Evolutionary conservation across 2,797 vertebrate species (phyloP), one percentile per base, ranked within the genome.

Genomic region (Trachurus trachurus): DNA sequence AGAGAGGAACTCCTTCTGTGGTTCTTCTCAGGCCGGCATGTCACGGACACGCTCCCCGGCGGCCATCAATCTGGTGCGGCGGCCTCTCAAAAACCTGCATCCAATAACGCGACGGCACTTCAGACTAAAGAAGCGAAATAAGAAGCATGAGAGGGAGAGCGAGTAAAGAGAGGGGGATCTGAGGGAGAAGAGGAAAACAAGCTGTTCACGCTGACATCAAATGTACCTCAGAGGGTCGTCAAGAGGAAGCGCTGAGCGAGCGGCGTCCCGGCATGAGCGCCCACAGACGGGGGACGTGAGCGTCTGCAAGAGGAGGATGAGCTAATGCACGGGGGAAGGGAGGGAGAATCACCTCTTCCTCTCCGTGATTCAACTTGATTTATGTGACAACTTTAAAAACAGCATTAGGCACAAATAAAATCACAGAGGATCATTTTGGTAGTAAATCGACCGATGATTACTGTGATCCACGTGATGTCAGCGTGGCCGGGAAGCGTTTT

Each of bases 171-270:
- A 73, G 74, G 68, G 68, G 81, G 84, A 71, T 79, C 73, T 42
- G 76, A 84, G 82, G 81, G 73, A 89, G 85, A 80, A 77, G 82
- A 83, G 81, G 90, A 90, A 90, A 90, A 93, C 87, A 92, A 92
- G 91, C 85, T 86, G 88, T 86, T 90, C 84, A 50, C 62, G 59
- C 84, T 94, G 93, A 93, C 93, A 92, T 87, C 87, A 93, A 93
- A 89, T 78, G 89, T 81, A 93, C 93, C 93, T 94, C 89, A 75
- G 93, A 93, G 93, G 89, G 91, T 93, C 90, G 87, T 93, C 92
- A 92, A 90, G 88, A 90, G 90, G 92, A 93, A 92, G 89, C 81
- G 45, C 82, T 79, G 88, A 89, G 85, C 85, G 80, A 89, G 85
- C 59, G 69, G 29, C 54, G 68, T 88, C 89, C 88, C 81, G 66